Evolutionary conservation across 2,888 invertebrate genomes (phyloP).

Genomic region (Hypolimnas misippus): DNA sequence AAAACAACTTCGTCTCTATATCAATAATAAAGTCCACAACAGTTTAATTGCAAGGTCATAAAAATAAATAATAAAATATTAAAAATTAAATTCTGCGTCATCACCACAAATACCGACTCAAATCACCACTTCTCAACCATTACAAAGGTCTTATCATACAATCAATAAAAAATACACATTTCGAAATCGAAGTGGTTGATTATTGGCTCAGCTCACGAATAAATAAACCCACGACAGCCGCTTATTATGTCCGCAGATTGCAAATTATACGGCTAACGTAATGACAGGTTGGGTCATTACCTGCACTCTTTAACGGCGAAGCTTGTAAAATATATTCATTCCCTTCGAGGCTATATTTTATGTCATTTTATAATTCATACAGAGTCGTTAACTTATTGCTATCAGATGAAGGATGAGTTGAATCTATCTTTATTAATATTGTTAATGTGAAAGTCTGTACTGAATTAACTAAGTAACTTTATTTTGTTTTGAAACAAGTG

Average conservation of each 20-base stretch:
- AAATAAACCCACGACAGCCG: conserved; percentile 19
- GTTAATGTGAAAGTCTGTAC: not conserved
- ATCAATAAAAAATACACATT: conserved; percentile 11
- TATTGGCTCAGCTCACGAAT: conserved; percentile 18
- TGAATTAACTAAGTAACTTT: no score
- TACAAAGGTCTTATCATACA: conserved; percentile 1
- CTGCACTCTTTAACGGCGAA: conserved; percentile 13
- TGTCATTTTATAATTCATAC: conserved; percentile 15
- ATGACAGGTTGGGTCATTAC: conserved; percentile 23
- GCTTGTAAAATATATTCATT: conserved; percentile 10
- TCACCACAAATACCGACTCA: not conserved
- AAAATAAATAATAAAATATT: no score
- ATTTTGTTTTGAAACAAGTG: no score
- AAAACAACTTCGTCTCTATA: no score
- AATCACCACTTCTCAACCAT: not conserved
- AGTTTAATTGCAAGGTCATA: no score
- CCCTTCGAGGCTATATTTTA: conserved; percentile 5
- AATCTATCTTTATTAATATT: not conserved
- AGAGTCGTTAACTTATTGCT: conserved; percentile 6
- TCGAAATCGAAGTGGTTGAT: conserved; percentile 12
- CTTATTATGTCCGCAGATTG: conserved; percentile 25
- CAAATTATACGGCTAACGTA: conserved; percentile 24
- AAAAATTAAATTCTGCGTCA: not conserved
- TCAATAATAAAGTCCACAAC: no score
- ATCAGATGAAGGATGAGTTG: not conserved